phyloP scores from a whole-genome alignment of 2,113 vertebrate genomes.

The Etheostoma cragini region DNA sequence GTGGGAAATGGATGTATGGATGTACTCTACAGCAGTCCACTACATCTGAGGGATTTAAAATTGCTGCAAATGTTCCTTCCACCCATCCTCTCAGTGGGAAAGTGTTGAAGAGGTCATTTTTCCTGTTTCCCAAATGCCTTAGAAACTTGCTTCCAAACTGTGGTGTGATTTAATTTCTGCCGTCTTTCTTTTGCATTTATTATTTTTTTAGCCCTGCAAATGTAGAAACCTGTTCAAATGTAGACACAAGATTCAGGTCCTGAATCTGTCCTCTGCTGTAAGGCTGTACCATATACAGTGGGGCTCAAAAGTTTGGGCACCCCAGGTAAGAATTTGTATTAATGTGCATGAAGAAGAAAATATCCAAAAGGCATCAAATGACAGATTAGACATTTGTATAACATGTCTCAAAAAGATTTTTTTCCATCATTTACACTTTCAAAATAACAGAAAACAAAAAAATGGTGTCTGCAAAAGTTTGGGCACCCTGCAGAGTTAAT shows the following conservation, averaged over 20 bases:
- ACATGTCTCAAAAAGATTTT: no score
- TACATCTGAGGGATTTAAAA: conserved; percentile 57
- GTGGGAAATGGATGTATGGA: conserved; percentile 24
- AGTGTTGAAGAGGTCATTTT: conserved; percentile 52
- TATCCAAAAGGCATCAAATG: no score
- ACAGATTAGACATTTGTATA: no score
- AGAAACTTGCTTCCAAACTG: conserved; percentile 6
- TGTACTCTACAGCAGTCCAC: conserved; percentile 48
- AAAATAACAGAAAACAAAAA: no score
- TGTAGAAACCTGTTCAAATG: not conserved
- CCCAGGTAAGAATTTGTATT: no score
- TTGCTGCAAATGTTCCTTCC: conserved; percentile 34
- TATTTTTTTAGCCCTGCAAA: conserved; percentile 23
- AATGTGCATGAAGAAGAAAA: no score
- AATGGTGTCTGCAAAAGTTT: no score
- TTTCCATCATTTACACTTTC: no score
- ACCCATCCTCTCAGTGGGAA: conserved; percentile 45
- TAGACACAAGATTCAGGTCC: conserved; percentile 5
- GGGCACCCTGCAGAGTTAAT: no score
- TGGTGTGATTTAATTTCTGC: conserved; percentile 44
- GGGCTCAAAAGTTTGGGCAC: no score
- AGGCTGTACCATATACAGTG: not conserved
- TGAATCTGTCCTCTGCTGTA: no score
- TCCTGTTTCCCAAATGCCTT: conserved; percentile 37
- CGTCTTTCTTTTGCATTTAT: conserved; percentile 29